These are phyloP conservation scores for Lota lota DNA, from an alignment of 2,113 vertebrate genomes.

Conservation along the genomic window DNA sequence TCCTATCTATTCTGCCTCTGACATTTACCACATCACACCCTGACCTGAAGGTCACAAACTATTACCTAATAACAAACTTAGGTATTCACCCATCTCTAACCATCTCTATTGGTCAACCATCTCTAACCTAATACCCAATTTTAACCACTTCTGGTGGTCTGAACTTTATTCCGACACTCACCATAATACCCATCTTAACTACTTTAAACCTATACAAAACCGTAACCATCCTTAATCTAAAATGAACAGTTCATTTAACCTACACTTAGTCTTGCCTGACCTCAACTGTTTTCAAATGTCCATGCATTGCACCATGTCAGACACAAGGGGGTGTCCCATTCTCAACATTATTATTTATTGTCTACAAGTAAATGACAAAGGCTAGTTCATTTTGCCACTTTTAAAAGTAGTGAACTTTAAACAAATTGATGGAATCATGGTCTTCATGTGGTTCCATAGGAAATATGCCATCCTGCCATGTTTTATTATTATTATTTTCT, in stretches of 20 bases:
- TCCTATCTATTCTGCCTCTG: no score
- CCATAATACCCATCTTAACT: no score
- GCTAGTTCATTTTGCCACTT: not conserved
- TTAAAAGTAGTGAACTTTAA: not conserved
- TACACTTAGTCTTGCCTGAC: no score
- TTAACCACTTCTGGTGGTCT: not conserved
- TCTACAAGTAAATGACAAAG: not conserved
- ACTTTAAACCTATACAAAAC: no score
- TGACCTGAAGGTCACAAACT: no score
- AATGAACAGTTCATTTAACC: no score
- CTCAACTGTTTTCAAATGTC: not conserved
- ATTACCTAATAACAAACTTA: no score
- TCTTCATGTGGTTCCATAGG: not conserved
- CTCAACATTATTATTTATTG: not conserved
- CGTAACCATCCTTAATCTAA: no score
- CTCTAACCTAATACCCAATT: constrained; percentile 6
- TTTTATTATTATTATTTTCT: constrained; percentile 8
- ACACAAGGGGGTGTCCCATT: constrained; percentile 46
- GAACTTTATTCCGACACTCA: no score
- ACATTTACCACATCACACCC: no score
- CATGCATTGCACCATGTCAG: constrained; percentile 10
- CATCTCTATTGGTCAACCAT: no score
- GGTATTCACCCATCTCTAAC: no score
- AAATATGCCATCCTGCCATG: not conserved
- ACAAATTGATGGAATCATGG: not conserved